A percentile compares a stretch with the other conserved stretches of the same genome.
Evolutionary conservation across 2,797 vertebrate species (phyloP).

Genomic region (Lepus townsendii): DNA sequence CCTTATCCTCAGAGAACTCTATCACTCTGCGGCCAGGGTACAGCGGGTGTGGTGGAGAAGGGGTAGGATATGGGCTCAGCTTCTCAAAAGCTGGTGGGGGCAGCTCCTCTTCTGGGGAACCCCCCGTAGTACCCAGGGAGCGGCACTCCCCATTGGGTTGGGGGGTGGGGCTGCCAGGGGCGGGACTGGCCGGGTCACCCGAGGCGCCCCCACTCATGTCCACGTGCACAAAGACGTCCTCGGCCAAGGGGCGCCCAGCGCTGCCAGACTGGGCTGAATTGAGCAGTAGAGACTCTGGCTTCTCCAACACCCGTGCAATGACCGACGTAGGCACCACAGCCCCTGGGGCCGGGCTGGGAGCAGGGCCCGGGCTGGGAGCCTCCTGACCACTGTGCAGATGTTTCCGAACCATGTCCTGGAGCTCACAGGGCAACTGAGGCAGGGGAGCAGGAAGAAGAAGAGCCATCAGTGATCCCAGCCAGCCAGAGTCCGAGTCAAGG

Average conservation of each 20-base stretch:
- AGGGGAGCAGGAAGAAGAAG: conserved; percentile 70
- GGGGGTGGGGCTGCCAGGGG: conserved; percentile 74
- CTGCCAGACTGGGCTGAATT: conserved; percentile 97
- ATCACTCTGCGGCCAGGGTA: conserved; percentile 97
- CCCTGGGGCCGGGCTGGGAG: conserved; percentile 92
- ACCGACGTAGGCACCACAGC: conserved; percentile 97
- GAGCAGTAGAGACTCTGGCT: conserved; percentile 96
- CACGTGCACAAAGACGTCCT: conserved; percentile 98
- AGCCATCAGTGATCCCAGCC: conserved; percentile 25
- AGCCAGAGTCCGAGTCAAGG: neutral
- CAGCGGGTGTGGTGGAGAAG: conserved; percentile 93
- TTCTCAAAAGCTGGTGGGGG: conserved; percentile 93
- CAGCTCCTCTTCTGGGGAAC: conserved; percentile 87
- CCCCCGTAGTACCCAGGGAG: conserved; percentile 89
- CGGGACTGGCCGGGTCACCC: conserved; percentile 83
- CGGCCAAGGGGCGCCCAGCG: conserved; percentile 92
- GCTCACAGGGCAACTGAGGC: conserved; percentile 95
- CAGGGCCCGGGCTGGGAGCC: conserved; percentile 85
- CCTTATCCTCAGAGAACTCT: conserved; percentile 98
- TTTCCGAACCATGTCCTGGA: conserved; percentile 98
- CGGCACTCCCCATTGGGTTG: conserved; percentile 93
- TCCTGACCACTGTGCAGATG: conserved; percentile 94
- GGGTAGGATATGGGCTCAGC: conserved; percentile 95
- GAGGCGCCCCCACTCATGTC: conserved; percentile 93
- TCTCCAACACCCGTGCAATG: conserved; percentile 97